Base-by-base conservation (phyloP, 2,888 invertebrate species). In the Chrysodeixis includens region DNA sequence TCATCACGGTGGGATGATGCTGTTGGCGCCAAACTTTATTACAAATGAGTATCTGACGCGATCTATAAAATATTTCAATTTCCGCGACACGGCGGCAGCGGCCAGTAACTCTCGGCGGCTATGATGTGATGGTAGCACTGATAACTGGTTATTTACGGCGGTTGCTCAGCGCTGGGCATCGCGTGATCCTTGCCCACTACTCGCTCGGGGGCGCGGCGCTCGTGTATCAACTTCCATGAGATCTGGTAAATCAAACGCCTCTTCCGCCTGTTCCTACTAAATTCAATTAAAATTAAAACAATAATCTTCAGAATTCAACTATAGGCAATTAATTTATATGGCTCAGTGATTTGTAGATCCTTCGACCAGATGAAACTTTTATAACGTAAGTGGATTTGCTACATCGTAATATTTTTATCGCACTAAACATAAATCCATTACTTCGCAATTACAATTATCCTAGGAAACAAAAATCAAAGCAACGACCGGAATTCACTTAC, bases 161-260 rank as follows among this genome's bases (percentile, higher is more conserved):
- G 60, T 46, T 55, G 32, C 12, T 52, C 18, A 22, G 40, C 18
- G 16, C 49, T 12, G 61, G 30, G 20, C 26, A 12, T 73, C 72
- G 77, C 76, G 76, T 74, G 73, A 26, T 30, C 7, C 59, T 32
- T 20, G 46, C 22, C 58, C 77, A 74, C 73, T 56, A 71, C 59
- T 71, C 73, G 32, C 35, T 10, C 32, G 4, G 32, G 20, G 40
- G 26, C 60, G 10, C 10, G 62, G 16, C 56, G 10, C 22, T 0
- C 20, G 56, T 59, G 57, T 53, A 57, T 71, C 76, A 55, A 68
- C 35, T 61, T 66, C 58, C 67, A 56, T 51, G 62, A 49, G 30
- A 74, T 76, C 73, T 60, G 49, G 40, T 59, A 62, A 56, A 62
- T 71, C 72, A 61, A 51, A 20, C 22, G 8, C 16, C 35, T 26